Percentiles rank a stretch among this genome's conserved stretches.
Conservation (phyloP, 2,888 invertebrate genomes). For the Odontomyia ornata region DNA sequence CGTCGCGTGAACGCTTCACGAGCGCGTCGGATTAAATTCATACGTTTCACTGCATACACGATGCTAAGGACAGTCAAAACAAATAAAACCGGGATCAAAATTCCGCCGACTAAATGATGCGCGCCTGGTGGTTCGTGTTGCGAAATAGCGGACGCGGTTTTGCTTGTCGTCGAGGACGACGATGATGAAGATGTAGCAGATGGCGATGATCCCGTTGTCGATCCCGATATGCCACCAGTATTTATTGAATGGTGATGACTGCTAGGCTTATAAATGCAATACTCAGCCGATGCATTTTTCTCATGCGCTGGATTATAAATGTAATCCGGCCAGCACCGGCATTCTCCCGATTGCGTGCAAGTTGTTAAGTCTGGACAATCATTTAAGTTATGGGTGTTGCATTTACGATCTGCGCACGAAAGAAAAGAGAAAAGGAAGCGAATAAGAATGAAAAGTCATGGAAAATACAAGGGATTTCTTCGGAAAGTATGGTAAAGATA, state of each 20-base stretch:
- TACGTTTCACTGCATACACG: slow-evolving; percentile 52
- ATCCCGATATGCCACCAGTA: neutral
- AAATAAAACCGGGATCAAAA: slow-evolving; percentile 53
- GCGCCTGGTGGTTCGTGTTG: slow-evolving; percentile 48
- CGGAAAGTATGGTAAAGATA: too few species aligned
- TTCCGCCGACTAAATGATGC: slow-evolving; percentile 54
- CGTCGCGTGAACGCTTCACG: slow-evolving; percentile 53
- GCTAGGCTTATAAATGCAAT: slow-evolving; percentile 35
- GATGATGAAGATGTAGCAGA: neutral
- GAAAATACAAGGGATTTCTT: too few species aligned
- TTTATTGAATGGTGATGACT: neutral
- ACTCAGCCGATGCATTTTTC: slow-evolving; percentile 31
- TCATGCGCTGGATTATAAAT: slow-evolving; percentile 32
- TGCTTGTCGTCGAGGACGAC: neutral
- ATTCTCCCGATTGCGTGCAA: slow-evolving; percentile 30
- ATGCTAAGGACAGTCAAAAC: slow-evolving; percentile 52
- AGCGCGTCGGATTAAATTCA: slow-evolving; percentile 52
- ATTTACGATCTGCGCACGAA: slow-evolving; percentile 30
- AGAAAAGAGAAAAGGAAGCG: neutral
- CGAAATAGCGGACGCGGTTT: slow-evolving; percentile 44
- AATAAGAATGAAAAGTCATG: too few species aligned
- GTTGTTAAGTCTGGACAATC: slow-evolving; percentile 20
- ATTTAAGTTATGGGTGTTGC: neutral
- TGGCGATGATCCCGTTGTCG: neutral
- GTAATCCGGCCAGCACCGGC: slow-evolving; percentile 14